Evolutionary conservation across 2,888 invertebrate genomes (phyloP).

Genomic region (Barypeithes pellucidus): DNA sequence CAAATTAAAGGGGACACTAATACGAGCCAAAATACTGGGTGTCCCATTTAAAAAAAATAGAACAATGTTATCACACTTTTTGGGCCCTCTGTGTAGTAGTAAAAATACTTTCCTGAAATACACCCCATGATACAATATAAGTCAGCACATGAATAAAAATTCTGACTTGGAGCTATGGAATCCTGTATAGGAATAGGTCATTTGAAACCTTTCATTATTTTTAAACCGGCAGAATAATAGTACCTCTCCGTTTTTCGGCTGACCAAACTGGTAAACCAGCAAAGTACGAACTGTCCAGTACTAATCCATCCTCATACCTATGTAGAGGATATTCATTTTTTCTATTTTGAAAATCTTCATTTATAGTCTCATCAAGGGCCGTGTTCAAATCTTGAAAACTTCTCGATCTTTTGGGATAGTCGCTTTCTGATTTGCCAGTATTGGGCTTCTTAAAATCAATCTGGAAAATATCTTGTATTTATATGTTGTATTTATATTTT

Average conservation of each 20-base stretch:
- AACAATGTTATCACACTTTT: no score
- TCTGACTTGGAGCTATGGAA: no score
- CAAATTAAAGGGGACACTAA: no score
- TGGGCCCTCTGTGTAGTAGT: no score
- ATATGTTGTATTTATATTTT: neutral
- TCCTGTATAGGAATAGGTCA: no score
- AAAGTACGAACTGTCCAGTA: slow-evolving; percentile 66
- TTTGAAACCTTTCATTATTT: no score
- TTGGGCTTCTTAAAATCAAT: slow-evolving; percentile 11
- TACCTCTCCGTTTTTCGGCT: slow-evolving; percentile 72
- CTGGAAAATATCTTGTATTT: neutral
- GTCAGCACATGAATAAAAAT: no score
- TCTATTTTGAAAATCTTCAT: slow-evolving; percentile 78
- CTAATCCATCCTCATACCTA: slow-evolving; percentile 57
- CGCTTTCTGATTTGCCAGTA: neutral
- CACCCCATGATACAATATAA: no score
- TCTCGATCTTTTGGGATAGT: slow-evolving; percentile 18
- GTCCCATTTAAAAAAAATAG: no score
- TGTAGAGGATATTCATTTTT: slow-evolving; percentile 78
- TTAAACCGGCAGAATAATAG: neutral
- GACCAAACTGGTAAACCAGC: slow-evolving; percentile 61
- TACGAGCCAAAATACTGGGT: no score
- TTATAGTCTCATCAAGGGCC: slow-evolving; percentile 59
- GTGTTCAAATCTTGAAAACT: slow-evolving; percentile 59
- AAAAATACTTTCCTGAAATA: no score